Conservation (phyloP, 2,888 invertebrate genomes). For the Polydrusus tereticollis region DNA sequence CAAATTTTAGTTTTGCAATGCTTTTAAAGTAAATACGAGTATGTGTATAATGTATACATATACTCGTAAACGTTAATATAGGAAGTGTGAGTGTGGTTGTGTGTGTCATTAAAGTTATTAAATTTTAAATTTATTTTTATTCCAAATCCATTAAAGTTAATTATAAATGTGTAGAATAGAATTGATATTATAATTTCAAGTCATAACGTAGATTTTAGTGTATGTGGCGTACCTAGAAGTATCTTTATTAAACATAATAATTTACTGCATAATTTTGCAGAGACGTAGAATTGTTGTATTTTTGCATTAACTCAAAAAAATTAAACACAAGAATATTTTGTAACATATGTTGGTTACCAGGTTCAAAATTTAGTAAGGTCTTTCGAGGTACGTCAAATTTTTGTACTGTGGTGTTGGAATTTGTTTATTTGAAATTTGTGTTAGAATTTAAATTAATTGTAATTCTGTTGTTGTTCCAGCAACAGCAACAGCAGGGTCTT, state of each 20-base stretch:
- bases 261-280: neutral
- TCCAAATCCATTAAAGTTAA: slow-evolving; percentile 5
- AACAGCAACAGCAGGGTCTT: slow-evolving; percentile 92
- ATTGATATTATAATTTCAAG: neutral
- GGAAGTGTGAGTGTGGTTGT: no score
- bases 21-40: neutral
- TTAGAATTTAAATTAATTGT: slow-evolving; percentile 28
- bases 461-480: slow-evolving; percentile 73
- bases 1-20: neutral
- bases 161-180: slow-evolving; percentile 1
- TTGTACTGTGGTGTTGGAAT: neutral
- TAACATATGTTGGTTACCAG: no score
- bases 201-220: neutral
- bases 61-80: no score
- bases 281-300: no score
- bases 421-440: slow-evolving; percentile 1
- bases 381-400: neutral
- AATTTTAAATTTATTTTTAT: neutral
- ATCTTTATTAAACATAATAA: neutral
- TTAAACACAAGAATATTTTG: no score
- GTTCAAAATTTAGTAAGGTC: no score
- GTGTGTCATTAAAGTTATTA: neutral
- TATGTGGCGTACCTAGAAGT: neutral
- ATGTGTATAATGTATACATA: neutral
- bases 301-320: no score